Conservation (phyloP, 2,113 vertebrate genomes). For the Podiceps cristatus region DNA sequence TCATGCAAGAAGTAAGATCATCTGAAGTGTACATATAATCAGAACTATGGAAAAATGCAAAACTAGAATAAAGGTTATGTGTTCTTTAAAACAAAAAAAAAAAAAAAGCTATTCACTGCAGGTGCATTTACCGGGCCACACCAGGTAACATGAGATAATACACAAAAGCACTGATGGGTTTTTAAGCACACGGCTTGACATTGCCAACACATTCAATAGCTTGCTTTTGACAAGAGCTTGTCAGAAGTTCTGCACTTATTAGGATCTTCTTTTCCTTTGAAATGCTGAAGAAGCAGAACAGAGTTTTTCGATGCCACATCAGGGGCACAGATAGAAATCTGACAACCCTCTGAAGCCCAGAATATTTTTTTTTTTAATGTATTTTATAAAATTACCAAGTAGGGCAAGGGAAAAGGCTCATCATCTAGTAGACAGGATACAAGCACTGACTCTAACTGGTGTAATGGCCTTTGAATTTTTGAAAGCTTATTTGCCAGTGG, state of each 20-base stretch:
- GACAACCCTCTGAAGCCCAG: background rate
- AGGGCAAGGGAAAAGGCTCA: background rate
- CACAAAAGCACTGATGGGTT: background rate
- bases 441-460: background rate
- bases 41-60: background rate
- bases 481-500: background rate
- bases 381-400: background rate
- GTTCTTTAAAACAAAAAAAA: background rate
- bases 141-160: constrained; percentile 4
- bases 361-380: background rate
- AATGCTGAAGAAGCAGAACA: constrained; percentile 17
- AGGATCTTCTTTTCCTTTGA: constrained; percentile 8
- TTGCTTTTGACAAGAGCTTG: constrained; percentile 2
- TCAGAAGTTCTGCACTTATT: constrained; percentile 15
- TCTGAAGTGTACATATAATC: background rate
- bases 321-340: background rate
- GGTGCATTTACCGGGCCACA: constrained; percentile 29
- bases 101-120: background rate
- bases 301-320: background rate
- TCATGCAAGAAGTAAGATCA: background rate
- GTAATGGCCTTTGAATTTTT: background rate
- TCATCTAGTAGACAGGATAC: background rate
- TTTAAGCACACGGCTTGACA: constrained; percentile 3
- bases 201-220: constrained; percentile 12
- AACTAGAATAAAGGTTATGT: background rate